phyloP scores from a whole-genome alignment of 2,888 invertebrate species.

The Candidula unifasciata region DNA sequence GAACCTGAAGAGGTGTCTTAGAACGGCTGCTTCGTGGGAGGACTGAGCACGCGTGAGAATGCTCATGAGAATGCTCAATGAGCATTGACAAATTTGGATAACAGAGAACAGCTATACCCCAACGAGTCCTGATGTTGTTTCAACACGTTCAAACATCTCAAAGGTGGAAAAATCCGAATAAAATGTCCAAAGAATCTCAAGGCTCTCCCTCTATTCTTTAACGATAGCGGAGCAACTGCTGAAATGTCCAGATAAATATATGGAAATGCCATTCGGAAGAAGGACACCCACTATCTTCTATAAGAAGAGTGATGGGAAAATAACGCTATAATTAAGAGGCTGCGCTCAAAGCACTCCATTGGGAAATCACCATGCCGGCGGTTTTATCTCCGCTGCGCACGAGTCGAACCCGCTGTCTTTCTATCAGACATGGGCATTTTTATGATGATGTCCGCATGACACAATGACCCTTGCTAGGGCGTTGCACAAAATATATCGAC shows the following conservation, averaged over 20 bases:
- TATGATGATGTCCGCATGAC: constrained; percentile 9
- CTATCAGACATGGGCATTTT: not conserved
- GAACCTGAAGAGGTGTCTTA: too few relatives aligned
- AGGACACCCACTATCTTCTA: constrained; percentile 1
- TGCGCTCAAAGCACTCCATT: constrained; percentile 12
- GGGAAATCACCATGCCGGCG: constrained; percentile 28
- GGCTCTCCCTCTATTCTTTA: not conserved
- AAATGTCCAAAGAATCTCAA: not conserved
- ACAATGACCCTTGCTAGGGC: not conserved
- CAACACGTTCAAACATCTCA: not conserved
- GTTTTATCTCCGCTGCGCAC: constrained; percentile 22
- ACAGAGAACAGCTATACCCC: too few relatives aligned
- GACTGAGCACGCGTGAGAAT: too few relatives aligned
- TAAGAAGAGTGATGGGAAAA: constrained; percentile 23
- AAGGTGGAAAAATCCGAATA: not conserved
- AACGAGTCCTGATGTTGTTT: too few relatives aligned
- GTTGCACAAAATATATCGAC: constrained; percentile 18
- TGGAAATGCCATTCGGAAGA: constrained; percentile 6
- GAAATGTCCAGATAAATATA: constrained; percentile 26
- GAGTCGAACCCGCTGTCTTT: not conserved
- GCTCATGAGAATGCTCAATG: too few relatives aligned
- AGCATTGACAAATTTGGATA: too few relatives aligned
- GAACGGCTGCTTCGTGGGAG: too few relatives aligned
- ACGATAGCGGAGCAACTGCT: not conserved
- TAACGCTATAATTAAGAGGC: constrained; percentile 31